These are phyloP conservation scores for Aculops lycopersici DNA, from an alignment of 1,140 invertebrate species.

Conservation along the genomic window DNA sequence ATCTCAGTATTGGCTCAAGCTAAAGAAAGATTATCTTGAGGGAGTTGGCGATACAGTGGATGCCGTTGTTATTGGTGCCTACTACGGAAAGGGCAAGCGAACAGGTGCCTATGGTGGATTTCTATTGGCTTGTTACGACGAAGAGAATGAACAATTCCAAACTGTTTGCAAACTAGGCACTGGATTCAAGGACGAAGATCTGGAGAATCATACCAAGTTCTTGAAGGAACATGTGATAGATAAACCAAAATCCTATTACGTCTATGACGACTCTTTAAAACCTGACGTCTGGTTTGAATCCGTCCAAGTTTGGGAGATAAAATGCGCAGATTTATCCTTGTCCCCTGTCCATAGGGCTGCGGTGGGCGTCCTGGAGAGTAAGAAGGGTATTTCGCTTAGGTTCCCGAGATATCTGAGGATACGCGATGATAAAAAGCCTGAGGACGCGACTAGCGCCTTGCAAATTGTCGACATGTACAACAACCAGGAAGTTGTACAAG, in stretches of 20 bases:
- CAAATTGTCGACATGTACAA: slow-evolving; percentile 56
- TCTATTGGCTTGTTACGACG: slow-evolving; percentile 79
- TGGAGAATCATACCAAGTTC: slow-evolving; percentile 34
- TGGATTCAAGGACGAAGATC: slow-evolving; percentile 72
- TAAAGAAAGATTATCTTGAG: slow-evolving; percentile 28
- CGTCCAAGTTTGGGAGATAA: slow-evolving; percentile 76
- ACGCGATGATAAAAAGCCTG: slow-evolving; percentile 64
- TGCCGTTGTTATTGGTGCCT: slow-evolving; percentile 73
- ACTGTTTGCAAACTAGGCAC: slow-evolving; percentile 79
- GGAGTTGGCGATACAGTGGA: slow-evolving; percentile 27
- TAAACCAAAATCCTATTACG: slow-evolving; percentile 49
- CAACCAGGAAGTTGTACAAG: slow-evolving; percentile 30
- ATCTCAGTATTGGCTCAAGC: slow-evolving; percentile 80
- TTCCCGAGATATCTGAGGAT: slow-evolving; percentile 80
- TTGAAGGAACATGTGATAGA: slow-evolving; percentile 41
- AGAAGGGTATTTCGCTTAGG: slow-evolving; percentile 72
- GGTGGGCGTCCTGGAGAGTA: slow-evolving; percentile 51
- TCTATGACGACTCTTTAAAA: slow-evolving; percentile 33
- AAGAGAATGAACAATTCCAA: slow-evolving; percentile 70
- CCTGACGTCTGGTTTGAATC: slow-evolving; percentile 89
- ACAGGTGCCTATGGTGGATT: slow-evolving; percentile 83
- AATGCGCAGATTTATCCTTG: slow-evolving; percentile 85
- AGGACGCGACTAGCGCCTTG: slow-evolving; percentile 60
- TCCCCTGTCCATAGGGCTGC: slow-evolving; percentile 76
- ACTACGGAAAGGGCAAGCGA: slow-evolving; percentile 65